Percentiles rank a stretch among this genome's conserved stretches.
phyloP scores from a whole-genome alignment of 2,113 vertebrate species.

The Seriola quinqueradiata region DNA sequence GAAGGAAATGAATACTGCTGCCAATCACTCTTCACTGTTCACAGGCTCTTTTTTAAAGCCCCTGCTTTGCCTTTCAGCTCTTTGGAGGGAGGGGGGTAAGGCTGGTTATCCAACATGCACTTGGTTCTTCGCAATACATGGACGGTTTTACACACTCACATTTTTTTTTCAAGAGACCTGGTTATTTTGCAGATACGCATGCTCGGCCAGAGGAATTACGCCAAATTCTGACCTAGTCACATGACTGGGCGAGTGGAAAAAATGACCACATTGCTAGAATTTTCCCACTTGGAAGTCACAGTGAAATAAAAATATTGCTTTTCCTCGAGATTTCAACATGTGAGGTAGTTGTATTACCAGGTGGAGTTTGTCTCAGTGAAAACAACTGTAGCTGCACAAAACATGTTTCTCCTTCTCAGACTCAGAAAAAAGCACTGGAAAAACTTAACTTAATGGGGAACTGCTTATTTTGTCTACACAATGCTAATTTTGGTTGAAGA shows the following conservation, averaged over 20 bases:
- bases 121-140: conserved; percentile 2
- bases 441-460: conserved; percentile 6
- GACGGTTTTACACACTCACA: conserved; percentile 23
- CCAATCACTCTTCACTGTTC: conserved; percentile 79
- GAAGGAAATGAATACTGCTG: conserved; percentile 80
- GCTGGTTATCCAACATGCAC: conserved; percentile 22
- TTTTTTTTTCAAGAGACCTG: neutral
- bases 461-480: conserved; percentile 13
- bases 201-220: neutral
- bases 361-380: neutral
- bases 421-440: neutral
- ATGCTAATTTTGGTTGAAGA: conserved; percentile 5
- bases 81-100: conserved; percentile 40
- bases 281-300: neutral
- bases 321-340: neutral
- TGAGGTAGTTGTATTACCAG: neutral
- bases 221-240: conserved; percentile 1
- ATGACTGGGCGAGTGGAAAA: neutral
- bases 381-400: conserved; percentile 5
- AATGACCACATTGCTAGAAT: neutral
- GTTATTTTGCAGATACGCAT: conserved; percentile 6
- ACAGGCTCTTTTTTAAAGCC: conserved; percentile 68
- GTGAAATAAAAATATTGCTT: neutral
- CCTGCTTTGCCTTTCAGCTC: conserved; percentile 72
- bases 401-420: neutral